Base-by-base conservation (phyloP, 2,888 invertebrate genomes). In the Itoplectis maculator region DNA sequence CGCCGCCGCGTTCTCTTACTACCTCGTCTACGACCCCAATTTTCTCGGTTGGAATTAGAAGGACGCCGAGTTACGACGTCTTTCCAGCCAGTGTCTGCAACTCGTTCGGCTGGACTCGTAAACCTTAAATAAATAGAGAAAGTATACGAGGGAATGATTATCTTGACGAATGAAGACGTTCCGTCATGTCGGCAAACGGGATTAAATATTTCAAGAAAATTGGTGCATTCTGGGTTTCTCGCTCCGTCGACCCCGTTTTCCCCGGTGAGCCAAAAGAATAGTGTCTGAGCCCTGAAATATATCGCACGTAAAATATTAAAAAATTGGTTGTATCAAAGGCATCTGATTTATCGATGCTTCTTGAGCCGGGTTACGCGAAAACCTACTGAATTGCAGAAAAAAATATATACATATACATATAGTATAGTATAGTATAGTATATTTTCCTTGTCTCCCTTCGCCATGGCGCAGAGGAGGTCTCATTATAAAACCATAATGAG, bases 401-500 rank as follows among this genome's bases (percentile, higher is more conserved):
- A n/a, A n/a, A n/a, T n/a, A n/a, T n/a, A n/a, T n/a, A n/a, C n/a
- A n/a, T n/a, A n/a, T n/a, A n/a, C n/a, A n/a, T n/a, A n/a, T n/a
- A n/a, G n/a, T n/a, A n/a, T n/a, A n/a, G n/a, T n/a, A n/a, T n/a
- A 29, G 5, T 3, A 29, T 29, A 29, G 13, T 51, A 54, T 13
- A 7, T 20, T 15, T 13, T 11, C 4, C 13, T 20, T 51, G 51
- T 51, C 11, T 37, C 69, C 20, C 40, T 23, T 20, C 13, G 40
- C 8, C 54, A 6, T n/a, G 2, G 37, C 18, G n/a, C 6, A 18
- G 13, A 37, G 20, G n/a, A 37, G 37, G 42, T 29, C 56, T 70
- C 70, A 70, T 70, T 70, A n/a, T n/a, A 61, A 40, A 56, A 56
- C 20, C n/a, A 29, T 29, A n/a, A 70, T 70, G 56, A 51, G 20